Percentiles rank a stretch among this genome's conserved stretches.
These are phyloP conservation scores for Tholera decimalis DNA, from an alignment of 2,888 invertebrate species.

Conservation along the genomic window DNA sequence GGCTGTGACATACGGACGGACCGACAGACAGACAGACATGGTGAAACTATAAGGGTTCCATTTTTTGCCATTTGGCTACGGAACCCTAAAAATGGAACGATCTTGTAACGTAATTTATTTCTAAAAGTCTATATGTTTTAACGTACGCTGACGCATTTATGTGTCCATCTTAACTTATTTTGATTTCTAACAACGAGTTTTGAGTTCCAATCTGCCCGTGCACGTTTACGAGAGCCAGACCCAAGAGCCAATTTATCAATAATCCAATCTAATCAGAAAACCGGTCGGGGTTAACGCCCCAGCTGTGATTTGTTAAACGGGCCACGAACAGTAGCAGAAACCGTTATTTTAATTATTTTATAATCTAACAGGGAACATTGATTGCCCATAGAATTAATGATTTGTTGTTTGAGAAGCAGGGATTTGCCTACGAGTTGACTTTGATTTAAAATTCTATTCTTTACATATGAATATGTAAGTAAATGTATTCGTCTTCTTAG, in stretches of 20 bases:
- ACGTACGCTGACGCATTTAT: too few relatives aligned
- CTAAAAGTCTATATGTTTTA: too few relatives aligned
- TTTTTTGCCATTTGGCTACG: too few relatives aligned
- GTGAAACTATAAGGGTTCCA: too few relatives aligned
- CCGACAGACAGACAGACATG: too few relatives aligned
- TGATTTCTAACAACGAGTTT: conserved; percentile 2
- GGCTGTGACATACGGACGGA: too few relatives aligned
- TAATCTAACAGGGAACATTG: conserved; percentile 13
- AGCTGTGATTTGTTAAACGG: conserved; percentile 41
- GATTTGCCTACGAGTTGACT: background rate
- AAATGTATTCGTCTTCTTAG: too few relatives aligned
- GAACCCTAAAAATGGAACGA: too few relatives aligned
- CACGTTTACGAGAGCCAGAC: background rate
- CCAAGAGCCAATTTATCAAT: conserved; percentile 50
- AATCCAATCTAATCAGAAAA: conserved; percentile 46
- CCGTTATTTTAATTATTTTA: conserved; percentile 37
- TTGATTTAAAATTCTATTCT: background rate
- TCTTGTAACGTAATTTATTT: too few relatives aligned
- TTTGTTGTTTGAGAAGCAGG: background rate
- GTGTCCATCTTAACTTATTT: too few relatives aligned
- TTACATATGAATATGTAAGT: background rate
- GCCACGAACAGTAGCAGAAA: conserved; percentile 15
- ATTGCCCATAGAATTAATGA: background rate
- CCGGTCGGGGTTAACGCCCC: conserved; percentile 51
- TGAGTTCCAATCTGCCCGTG: conserved; percentile 14